Evolutionary conservation across 2,113 vertebrate genomes (phyloP).

Genomic region (Platichthys flesus): DNA sequence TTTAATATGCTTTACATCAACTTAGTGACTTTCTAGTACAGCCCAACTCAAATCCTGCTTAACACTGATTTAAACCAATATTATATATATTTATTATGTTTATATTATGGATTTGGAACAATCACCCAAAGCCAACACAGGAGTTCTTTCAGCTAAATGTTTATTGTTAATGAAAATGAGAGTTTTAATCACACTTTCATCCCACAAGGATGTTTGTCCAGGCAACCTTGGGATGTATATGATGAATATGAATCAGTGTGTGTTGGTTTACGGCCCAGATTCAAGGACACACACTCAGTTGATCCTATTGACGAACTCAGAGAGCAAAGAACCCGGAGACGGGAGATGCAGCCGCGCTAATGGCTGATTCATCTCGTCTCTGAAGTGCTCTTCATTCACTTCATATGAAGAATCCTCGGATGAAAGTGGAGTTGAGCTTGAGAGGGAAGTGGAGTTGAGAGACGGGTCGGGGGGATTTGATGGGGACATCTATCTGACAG

Average conservation of each 20-base stretch:
- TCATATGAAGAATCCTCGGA: conserved; percentile 37
- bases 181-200: conserved; percentile 6
- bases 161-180: neutral
- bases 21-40: neutral
- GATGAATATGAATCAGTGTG: conserved; percentile 2
- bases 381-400: conserved; percentile 56
- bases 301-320: conserved; percentile 42
- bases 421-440: conserved; percentile 55
- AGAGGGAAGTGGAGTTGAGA: conserved; percentile 53
- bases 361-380: conserved; percentile 60
- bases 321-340: conserved; percentile 12
- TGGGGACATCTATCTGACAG: conserved; percentile 54
- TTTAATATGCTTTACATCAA: neutral
- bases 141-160: neutral
- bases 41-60: neutral
- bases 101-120: no score
- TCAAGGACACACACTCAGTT: conserved; percentile 49
- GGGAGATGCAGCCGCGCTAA: conserved; percentile 48
- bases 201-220: neutral
- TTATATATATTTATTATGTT: no score
- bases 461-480: conserved; percentile 29
- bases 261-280: conserved; percentile 5
- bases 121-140: neutral
- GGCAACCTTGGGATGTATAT: neutral
- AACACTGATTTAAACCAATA: no score